A percentile compares a stretch with the other conserved stretches of the same genome.
Conservation (phyloP, 2,113 vertebrate genomes). For the Picathartes gymnocephalus region DNA sequence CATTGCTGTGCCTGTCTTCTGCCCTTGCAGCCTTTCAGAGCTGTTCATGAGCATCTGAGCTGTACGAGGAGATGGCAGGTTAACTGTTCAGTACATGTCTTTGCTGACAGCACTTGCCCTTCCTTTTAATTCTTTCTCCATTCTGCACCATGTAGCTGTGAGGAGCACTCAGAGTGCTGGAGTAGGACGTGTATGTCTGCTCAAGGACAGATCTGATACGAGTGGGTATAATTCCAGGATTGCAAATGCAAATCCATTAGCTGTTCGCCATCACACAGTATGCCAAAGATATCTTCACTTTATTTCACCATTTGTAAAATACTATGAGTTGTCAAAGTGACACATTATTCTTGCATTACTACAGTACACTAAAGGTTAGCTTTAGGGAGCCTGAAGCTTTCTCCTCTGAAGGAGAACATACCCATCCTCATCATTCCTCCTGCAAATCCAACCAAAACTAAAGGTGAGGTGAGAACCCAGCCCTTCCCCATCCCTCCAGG, state of each 20-base stretch:
- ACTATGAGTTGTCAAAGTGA: background rate
- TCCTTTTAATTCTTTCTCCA: background rate
- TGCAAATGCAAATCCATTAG: background rate
- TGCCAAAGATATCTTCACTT: background rate
- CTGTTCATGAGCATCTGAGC: background rate
- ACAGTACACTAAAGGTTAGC: background rate
- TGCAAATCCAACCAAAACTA: background rate
- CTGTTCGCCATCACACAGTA: background rate
- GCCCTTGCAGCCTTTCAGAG: background rate
- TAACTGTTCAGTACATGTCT: background rate
- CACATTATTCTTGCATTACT: background rate
- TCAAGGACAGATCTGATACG: background rate
- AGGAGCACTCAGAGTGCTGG: background rate
- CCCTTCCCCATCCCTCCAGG: background rate
- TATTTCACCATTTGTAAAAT: background rate
- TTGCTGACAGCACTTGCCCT: background rate
- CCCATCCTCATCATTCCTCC: background rate
- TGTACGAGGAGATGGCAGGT: background rate
- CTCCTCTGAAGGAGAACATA: background rate
- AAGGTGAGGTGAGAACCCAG: background rate
- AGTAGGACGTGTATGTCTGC: fast-evolving
- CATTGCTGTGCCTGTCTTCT: background rate
- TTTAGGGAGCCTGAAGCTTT: background rate
- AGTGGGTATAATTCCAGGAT: background rate
- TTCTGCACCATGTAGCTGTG: background rate